Evolutionary conservation across 2,113 vertebrate species (phyloP), one percentile per base, ranked within the genome.

Genomic region (Glaucomys volans): DNA sequence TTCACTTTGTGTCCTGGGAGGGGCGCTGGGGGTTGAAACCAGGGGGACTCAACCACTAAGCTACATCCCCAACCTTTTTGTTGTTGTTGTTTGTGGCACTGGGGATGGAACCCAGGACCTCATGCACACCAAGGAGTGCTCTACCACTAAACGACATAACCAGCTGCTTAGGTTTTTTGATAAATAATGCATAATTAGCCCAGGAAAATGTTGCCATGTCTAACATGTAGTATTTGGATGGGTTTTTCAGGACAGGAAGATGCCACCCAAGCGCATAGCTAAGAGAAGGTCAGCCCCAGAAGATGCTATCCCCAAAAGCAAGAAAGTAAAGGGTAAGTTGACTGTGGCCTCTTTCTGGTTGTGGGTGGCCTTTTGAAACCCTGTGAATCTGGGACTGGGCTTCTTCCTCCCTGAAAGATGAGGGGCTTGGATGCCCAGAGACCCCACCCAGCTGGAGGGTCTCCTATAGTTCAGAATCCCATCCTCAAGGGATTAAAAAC

Each of bases 291-390:
- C 64, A 5, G 66, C 64, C 69, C 59, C 97, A 0, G 98, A 99
- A 54, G 98, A 99, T 16, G 97, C 96, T 1, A 12, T 96, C 66
- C 74, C 94, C 1, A 98, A 97, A 35, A 97, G 40, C 7, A 99
- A 99, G 95, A 99, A 99, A 90, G 47, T 98, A 24, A 99, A 99
- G 99, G 98, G 99, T 99, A 97, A 98, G 93, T 50, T 90, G 88
- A 11, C 5, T 0, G 24, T 62, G 59, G 28, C 80, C 9, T 93
- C n/a, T 88, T 28, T 69, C 71, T 79, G 26, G 57, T 24, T 71
- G 18, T 54, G 37, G 59, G 42, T 66, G 28, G 42, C 72, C 26
- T 94, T 69, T 80, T 50, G 76, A 37, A 71, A 4, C 54, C 67
- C 54, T 69, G 50, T 66, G 77, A 66, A 76, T 62, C 87, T 69